Evolutionary conservation across 2,888 invertebrate genomes (phyloP), one percentile per base, ranked within the genome.

Genomic region (Spicauda simplicius): DNA sequence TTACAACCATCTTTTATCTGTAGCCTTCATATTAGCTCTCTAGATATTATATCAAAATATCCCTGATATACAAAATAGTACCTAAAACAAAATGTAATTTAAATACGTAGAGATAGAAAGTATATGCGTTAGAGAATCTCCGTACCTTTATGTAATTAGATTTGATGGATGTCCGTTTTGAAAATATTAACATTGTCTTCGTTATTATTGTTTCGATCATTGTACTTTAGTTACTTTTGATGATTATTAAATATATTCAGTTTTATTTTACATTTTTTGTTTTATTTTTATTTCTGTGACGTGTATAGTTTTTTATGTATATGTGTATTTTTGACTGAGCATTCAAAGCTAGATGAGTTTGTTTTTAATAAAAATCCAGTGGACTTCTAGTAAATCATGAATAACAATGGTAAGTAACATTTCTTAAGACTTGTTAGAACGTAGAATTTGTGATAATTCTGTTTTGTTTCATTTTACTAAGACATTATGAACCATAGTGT

Each of bases 231-330:
- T 86, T 87, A 88, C 86, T 87, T 86, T 80, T 89, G 87, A 87
- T 85, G 79, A 85, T 88, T 85, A 88, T 86, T 91, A 84, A 93
- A 92, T 93, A 93, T 93, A 93, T 90, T 90, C 90, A 89, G 89
- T 91, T 91, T 91, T 93, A 92, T 91, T 93, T 93, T 87, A 90
- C 83, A 78, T 85, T 75, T 85, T 76, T 90, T 85, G 88, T 91
- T 93, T 93, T 85, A 88, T 92, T 88, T 90, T 86, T 82, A 80
- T 85, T 89, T 85, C 67, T 84, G 82, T 87, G 83, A 70, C 74
- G 78, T 83, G 75, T 77, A 70, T 72, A 71, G 73, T 74, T 69
- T 37, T 69, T 60, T 70, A 63, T 56, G 20, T 62, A 61, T 67
- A 25, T 62, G 69, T 64, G 48, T 68, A 48, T 61, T 41, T 50